Evolutionary conservation across 2,113 vertebrate genomes (phyloP), one percentile per base, ranked within the genome.

Genomic region (Coptodon rendalli): DNA sequence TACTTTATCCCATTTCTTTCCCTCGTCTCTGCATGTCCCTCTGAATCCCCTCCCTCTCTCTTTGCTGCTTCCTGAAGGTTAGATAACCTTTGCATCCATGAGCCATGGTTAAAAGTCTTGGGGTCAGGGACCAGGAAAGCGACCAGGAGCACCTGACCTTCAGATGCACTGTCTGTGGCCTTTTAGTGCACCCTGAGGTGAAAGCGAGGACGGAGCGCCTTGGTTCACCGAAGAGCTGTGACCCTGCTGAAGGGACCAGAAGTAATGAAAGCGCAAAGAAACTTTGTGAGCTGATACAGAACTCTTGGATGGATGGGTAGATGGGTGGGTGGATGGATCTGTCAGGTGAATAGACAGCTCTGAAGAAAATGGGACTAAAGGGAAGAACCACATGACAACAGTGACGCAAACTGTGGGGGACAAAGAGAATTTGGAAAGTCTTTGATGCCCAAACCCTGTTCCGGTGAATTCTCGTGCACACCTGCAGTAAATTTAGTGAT

Each of bases 61-160:
- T 68, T 68, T 48, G 85, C 85, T 88, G 68, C 92, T 95, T 96
- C 87, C 91, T 95, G 87, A 99, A 99, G 96, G 97, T 99, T 95
- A 96, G 96, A 96, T 97, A 97, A 96, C 95, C 94, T 95, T 94
- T 92, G 92, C 92, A 36, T 91, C 92, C 85, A 89, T 91, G 90
- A 93, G 71, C 84, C 88, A 90, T 82, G 93, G 89, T 91, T 95
- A 94, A 95, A 92, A 87, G 84, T 95, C 86, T 89, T 83, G 81
- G 57, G 91, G 52, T 91, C 86, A 24, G 61, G 50, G 81, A 89
- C 66, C 27, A 38, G 85, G 85, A 89, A 68, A 82, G 85, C 48
- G 24, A 84, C 81, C 81, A 73, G 83, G 89, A 94, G 92, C 86
- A 66, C 84, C 84, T 88, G 90, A 89, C 90, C 84, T 86, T 91